phyloP scores from a whole-genome alignment of 2,888 invertebrate species.

The Xanthia togata region DNA sequence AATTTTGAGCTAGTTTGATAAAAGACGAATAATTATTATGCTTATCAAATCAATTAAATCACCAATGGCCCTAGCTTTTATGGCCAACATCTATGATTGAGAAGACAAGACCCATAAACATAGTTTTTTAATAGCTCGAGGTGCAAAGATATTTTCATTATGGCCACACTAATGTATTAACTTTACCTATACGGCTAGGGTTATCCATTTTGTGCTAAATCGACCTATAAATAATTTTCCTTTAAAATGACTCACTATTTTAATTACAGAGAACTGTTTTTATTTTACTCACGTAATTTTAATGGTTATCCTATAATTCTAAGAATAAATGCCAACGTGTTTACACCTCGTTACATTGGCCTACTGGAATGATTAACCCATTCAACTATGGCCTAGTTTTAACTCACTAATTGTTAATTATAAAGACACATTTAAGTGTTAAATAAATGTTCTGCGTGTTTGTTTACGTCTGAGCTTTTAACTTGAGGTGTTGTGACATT shows the following conservation, averaged over 20 bases:
- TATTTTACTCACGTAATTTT: slow-evolving; percentile 50
- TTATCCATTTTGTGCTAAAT: slow-evolving; percentile 47
- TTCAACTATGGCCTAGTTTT: slow-evolving; percentile 55
- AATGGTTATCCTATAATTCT: slow-evolving; percentile 57
- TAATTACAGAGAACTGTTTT: slow-evolving; percentile 63
- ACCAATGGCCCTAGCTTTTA: slow-evolving; percentile 30
- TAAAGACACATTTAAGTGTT: slow-evolving; percentile 33
- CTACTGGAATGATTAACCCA: slow-evolving; percentile 52
- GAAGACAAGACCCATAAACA: slow-evolving; percentile 33
- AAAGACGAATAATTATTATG: slow-evolving; percentile 23
- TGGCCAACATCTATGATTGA: slow-evolving; percentile 32
- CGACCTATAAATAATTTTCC: slow-evolving; percentile 61
- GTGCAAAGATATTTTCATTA: slow-evolving; percentile 57
- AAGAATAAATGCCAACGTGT: slow-evolving; percentile 48
- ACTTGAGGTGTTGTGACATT: background rate
- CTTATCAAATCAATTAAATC: slow-evolving; percentile 53
- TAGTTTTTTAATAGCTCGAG: slow-evolving; percentile 33
- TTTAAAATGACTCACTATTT: slow-evolving; percentile 58
- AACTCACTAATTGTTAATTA: slow-evolving; percentile 55
- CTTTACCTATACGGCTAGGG: slow-evolving; percentile 44
- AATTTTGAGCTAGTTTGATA: background rate
- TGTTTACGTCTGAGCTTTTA: slow-evolving; percentile 8
- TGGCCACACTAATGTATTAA: slow-evolving; percentile 42
- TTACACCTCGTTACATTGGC: slow-evolving; percentile 47
- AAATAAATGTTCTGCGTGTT: slow-evolving; percentile 31